Conservation (phyloP, 2,888 invertebrate species). For the Hirtodrosophila alboralis region DNA sequence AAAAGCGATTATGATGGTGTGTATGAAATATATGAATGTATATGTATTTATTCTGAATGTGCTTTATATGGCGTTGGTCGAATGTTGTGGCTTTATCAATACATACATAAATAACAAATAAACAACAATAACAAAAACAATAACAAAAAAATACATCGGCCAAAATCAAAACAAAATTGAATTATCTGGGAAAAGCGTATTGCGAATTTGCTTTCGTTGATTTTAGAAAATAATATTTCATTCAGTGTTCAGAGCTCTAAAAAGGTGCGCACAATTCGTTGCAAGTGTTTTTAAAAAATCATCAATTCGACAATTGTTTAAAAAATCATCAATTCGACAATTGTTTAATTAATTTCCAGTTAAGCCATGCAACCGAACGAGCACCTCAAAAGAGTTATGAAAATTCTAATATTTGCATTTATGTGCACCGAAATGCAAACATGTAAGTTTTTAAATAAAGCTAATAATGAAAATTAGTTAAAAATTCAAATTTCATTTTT, state of each 20-base stretch:
- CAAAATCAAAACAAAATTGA: conserved; percentile 71
- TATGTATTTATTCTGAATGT: no score
- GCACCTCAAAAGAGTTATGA: conserved; percentile 65
- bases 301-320: no score
- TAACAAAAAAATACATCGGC: conserved; percentile 24
- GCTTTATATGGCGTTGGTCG: conserved; percentile 26
- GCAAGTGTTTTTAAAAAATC: neutral
- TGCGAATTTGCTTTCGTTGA: conserved; percentile 65
- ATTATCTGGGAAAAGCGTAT: conserved; percentile 71
- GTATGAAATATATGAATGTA: conserved; percentile 9
- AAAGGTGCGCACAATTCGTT: conserved; percentile 45
- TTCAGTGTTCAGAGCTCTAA: conserved; percentile 58
- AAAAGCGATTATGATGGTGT: conserved; percentile 38
- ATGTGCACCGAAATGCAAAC: conserved; percentile 81
- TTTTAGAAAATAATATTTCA: conserved; percentile 62
- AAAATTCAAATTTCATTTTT: no score
- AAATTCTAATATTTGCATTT: conserved; percentile 77
- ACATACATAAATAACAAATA: conserved; percentile 22
- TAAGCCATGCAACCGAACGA: conserved; percentile 63
- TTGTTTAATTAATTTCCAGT: no score
- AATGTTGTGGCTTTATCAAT: conserved; percentile 52
- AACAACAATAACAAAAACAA: conserved; percentile 31
- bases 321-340: no score
- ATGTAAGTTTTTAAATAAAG: conserved; percentile 68
- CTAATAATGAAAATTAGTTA: no score